Evolutionary conservation across 2,113 vertebrate species (phyloP), one percentile per base, ranked within the genome.

Genomic region (Campylomormyrus numenius): DNA sequence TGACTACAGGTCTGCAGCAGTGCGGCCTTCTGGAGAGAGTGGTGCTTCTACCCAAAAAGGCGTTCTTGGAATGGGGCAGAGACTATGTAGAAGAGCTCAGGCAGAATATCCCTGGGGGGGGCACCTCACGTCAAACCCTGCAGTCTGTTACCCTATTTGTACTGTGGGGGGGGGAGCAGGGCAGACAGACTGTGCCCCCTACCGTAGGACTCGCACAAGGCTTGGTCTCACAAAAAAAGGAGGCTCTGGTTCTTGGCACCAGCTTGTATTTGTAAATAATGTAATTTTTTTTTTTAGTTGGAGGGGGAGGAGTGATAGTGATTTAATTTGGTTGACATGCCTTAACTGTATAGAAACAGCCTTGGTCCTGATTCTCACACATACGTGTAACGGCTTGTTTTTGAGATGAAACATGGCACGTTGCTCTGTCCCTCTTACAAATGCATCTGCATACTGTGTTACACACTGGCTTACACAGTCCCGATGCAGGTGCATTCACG

Each of bases 321-420:
- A 45, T 89, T 90, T 88, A 90, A 53, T 52, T 90, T 85, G 50
- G 87, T 92, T 89, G 56, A 91, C 91, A 90, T 92, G 93, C 92
- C 93, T 93, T 93, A 93, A 91, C 70, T 93, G 91, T 92, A 93
- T 87, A 93, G 58, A 91, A 80, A 66, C 48, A 88, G 84, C 87
- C 52, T 74, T 39, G 24, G 74, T 39, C 70, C 35, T 48, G 13
- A 83, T n/a, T 70, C 62, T 31, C 42, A 35, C 24, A 35, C 8
- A 13, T 8, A 24, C 42, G 1, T 74, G 42, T 88, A 74, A 70
- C 49, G 19, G 31, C 87, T 48, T 49, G 15, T 39, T 80, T 42
- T 42, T 80, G 74, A 80, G 17, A 15, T 42, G 74, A 42, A 80
- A 80, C 74, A 8, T 0, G 13, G 31, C 31, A 39, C 2, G 3